Conservation (phyloP, 2,888 invertebrate genomes). For the Steinernema carpocapsae region DNA sequence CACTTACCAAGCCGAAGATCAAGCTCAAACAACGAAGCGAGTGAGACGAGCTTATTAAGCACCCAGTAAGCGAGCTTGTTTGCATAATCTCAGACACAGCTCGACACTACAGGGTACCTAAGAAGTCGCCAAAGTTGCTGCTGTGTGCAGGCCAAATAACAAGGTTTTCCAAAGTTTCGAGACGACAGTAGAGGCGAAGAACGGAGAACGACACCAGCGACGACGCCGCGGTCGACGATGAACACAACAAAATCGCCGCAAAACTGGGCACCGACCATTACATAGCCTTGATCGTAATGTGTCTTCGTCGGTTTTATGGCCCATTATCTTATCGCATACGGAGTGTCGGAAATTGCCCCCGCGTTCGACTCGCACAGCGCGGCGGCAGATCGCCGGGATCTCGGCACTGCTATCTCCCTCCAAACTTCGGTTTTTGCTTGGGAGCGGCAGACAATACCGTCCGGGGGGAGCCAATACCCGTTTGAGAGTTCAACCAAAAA, state of each 20-base stretch:
- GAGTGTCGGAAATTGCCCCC: constrained; percentile 31
- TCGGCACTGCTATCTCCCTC: background rate
- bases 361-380: constrained; percentile 21
- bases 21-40: background rate
- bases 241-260: constrained; percentile 25
- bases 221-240: background rate
- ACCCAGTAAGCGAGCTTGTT: constrained; percentile 27
- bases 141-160: background rate
- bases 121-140: background rate
- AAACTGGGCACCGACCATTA: constrained; percentile 30
- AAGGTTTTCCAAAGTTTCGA: too few species aligned
- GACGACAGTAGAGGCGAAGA: background rate
- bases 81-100: constrained; percentile 24
- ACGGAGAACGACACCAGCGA: background rate
- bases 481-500: too few species aligned
- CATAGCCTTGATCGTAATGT: constrained; percentile 32
- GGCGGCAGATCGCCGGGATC: constrained; percentile 21
- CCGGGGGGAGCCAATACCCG: background rate
- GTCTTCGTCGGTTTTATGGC: constrained; percentile 32
- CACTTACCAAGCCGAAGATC: too few species aligned
- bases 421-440: background rate
- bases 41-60: background rate
- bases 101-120: constrained; percentile 32
- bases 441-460: background rate
- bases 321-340: constrained; percentile 32